A percentile compares a stretch with the other conserved stretches of the same genome.
phyloP scores from a whole-genome alignment of 2,113 vertebrate species.

The Callaeas wilsoni region DNA sequence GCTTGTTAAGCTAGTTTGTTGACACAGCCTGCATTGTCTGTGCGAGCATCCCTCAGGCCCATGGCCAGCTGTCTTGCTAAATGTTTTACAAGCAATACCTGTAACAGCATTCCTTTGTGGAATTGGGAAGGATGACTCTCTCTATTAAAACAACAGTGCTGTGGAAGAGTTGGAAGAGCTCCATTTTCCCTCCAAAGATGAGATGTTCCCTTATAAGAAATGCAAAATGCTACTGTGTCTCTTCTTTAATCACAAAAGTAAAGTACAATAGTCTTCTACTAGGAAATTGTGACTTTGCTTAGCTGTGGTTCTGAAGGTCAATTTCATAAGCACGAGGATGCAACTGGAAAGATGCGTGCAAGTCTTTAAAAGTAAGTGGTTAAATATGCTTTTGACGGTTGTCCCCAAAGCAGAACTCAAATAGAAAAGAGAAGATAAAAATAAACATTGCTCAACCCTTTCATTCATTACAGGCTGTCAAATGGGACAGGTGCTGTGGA shows the following conservation, averaged over 20 bases:
- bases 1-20: neutral
- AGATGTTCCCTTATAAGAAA: neutral
- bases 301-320: neutral
- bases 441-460: slow-evolving; percentile 16
- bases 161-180: neutral
- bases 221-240: neutral
- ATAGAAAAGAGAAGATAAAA: slow-evolving; percentile 37
- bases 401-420: neutral
- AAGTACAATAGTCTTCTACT: neutral
- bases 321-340: neutral
- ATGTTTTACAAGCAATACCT: neutral
- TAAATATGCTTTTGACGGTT: neutral
- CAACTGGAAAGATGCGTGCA: neutral
- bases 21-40: accelerated
- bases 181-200: accelerated
- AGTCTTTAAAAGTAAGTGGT: neutral
- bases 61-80: neutral
- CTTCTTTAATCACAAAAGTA: neutral
- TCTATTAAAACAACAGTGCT: neutral
- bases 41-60: neutral
- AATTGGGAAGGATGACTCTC: neutral
- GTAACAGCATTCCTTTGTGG: neutral
- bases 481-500: slow-evolving; percentile 11
- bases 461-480: slow-evolving; percentile 20
- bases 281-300: neutral